Evolutionary conservation across 1,140 invertebrate genomes (phyloP), one percentile per base, ranked within the genome.

Genomic region (Andrena cerasifolii): DNA sequence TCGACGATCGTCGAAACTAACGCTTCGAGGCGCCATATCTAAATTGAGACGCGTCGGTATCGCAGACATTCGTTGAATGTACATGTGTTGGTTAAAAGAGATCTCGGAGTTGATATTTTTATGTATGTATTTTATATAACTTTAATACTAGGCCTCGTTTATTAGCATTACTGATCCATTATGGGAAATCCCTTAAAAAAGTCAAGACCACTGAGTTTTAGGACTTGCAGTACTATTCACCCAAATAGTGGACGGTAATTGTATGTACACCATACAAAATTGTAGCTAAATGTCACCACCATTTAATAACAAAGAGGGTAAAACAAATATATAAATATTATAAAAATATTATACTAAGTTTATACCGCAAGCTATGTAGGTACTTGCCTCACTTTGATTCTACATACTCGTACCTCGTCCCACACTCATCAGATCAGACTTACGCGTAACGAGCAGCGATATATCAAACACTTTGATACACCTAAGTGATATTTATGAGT

Each of bases 401-500:
- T 3, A 12, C 5, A 1, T 18, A 54, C 66, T 88, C 81, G 80
- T 85, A 80, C 80, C 82, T 74, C 85, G 82, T 89, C 86, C 86
- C 73, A 85, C 83, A 86, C 82, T 81, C 78, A 62, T 87, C 82
- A 86, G 73, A 82, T 86, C 59, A 51, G 59, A 75, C 54, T 80
- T 43, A 51, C 56, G 18, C 78, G 79, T 90, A 90, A 90, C 87
- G 81, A 90, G 81, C 66, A 66, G 62, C 62, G 76, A 83, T 84
- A 81, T 63, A 47, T 73, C 56, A 14, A 68, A 45, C 53, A 54
- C 12, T 72, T 76, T 84, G 80, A 86, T 81, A 79, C 62, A 68
- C 36, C 63, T 68, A 85, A 85, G 81, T 88, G 86, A 88, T 90
- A 89, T 89, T 89, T 88, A 89, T 88, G 85, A 78, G 66, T 81